Evolutionary conservation across 2,888 invertebrate species (phyloP).

Genomic region (Pocota personata): DNA sequence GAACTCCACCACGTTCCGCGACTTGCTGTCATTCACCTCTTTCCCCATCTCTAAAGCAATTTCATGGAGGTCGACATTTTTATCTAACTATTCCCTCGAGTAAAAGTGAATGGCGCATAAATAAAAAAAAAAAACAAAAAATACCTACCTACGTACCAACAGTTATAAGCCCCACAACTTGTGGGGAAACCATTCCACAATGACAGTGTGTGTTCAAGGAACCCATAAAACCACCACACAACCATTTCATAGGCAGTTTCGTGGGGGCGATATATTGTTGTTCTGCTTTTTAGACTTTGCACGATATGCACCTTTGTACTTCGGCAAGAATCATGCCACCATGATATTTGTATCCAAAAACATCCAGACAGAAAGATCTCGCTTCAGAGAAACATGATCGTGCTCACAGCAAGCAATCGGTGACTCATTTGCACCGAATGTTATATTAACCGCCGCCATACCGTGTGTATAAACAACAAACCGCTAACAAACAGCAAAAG

Average conservation of each 20-base stretch:
- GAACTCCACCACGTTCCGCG: background rate
- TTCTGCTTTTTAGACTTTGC: background rate
- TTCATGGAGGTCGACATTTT: conserved; percentile 51
- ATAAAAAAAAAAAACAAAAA: too few species aligned
- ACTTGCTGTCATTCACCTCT: conserved; percentile 27
- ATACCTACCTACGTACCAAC: background rate
- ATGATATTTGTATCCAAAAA: background rate
- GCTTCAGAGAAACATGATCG: conserved; percentile 8
- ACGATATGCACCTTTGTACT: conserved; percentile 32
- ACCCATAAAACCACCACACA: conserved; percentile 45
- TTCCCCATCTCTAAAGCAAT: conserved; percentile 20
- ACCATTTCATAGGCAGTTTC: conserved; percentile 9
- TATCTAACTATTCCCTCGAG: conserved; percentile 29
- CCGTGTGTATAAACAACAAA: background rate
- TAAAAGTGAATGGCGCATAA: conserved; percentile 62
- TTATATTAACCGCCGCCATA: background rate
- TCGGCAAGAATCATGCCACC: background rate
- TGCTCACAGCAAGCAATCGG: conserved; percentile 7
- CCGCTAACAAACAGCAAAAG: background rate
- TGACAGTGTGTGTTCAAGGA: conserved; percentile 48
- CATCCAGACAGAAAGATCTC: conserved; percentile 13
- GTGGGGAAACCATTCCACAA: conserved; percentile 27
- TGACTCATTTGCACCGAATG: conserved; percentile 38
- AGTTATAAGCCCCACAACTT: background rate
- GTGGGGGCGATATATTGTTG: conserved; percentile 23